Conservation (phyloP, 2,888 invertebrate species). For the Chesias legatella region DNA sequence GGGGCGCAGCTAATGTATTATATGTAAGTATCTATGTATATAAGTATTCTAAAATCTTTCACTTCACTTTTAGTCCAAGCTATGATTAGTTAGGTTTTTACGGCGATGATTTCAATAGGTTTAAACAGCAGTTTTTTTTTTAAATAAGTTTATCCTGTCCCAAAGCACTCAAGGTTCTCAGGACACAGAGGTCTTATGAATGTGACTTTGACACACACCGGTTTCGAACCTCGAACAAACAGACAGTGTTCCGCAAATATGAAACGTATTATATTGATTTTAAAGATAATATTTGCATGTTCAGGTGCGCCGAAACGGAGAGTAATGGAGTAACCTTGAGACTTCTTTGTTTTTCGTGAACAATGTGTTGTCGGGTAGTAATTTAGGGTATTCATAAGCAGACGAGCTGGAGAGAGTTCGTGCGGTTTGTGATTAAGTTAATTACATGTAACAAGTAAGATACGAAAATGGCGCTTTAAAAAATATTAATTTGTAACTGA, state of each 20-base stretch:
- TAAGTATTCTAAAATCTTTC: too few relatives aligned
- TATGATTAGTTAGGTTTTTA: too few relatives aligned
- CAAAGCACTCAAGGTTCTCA: conserved; percentile 33
- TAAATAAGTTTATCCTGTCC: conserved; percentile 5
- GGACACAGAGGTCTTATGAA: conserved; percentile 53
- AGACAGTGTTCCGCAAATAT: conserved; percentile 2
- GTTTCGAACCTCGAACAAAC: conserved; percentile 24
- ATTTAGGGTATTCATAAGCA: conserved; percentile 6
- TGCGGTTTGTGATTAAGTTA: too few relatives aligned
- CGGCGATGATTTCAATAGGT: too few relatives aligned
- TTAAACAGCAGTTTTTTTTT: too few relatives aligned
- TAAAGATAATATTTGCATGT: conserved; percentile 14
- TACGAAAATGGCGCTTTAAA: too few relatives aligned
- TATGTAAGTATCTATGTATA: too few relatives aligned
- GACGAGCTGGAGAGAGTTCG: too few relatives aligned
- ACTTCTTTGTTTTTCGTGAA: conserved; percentile 38
- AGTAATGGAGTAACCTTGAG: conserved; percentile 48
- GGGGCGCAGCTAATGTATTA: too few relatives aligned
- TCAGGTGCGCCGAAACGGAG: conserved; percentile 38
- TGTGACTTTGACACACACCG: conserved; percentile 71
- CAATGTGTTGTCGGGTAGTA: conserved; percentile 5
- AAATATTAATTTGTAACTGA: too few relatives aligned
- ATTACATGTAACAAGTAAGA: too few relatives aligned
- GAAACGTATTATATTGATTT: conserved; percentile 7
- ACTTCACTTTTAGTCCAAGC: too few relatives aligned